Percentiles rank a stretch among this genome's conserved stretches.
Conservation (phyloP, 2,888 invertebrate genomes). For the Pristionchus exspectatus region DNA sequence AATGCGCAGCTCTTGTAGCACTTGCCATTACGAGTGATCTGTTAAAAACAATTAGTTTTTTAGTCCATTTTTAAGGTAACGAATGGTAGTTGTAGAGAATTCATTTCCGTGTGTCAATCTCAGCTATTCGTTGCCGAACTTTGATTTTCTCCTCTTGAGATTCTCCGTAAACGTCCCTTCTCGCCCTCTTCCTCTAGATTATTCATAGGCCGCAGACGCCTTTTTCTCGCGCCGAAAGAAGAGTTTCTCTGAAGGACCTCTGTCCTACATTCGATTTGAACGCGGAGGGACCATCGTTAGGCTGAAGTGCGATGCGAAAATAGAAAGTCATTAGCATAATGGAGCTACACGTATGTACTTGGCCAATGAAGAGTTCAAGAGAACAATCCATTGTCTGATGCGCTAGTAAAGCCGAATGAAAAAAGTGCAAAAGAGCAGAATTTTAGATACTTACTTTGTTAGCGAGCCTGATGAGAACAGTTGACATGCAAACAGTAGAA, state of each 20-base stretch:
- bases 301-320: conserved; percentile 56
- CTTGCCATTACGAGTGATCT: no score
- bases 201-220: conserved; percentile 20
- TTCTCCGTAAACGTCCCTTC: not conserved
- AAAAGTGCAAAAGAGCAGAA: no score
- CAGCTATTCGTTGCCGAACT: not conserved
- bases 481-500: no score
- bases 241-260: not conserved
- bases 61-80: no score
- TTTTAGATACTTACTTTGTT: no score
- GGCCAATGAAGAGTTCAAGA: not conserved
- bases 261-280: conserved; percentile 12
- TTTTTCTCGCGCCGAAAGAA: not conserved
- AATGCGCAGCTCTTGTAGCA: no score
- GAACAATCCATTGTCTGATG: no score
- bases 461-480: no score
- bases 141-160: conserved; percentile 42
- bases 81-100: no score
- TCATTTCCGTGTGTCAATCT: not conserved
- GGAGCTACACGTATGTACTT: not conserved
- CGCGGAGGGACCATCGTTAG: conserved; percentile 55
- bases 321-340: not conserved
- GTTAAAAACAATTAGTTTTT: no score
- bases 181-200: conserved; percentile 26
- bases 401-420: no score